Evolutionary conservation across 2,888 invertebrate species (phyloP).

Genomic region (Andrena haemorrhoa): DNA sequence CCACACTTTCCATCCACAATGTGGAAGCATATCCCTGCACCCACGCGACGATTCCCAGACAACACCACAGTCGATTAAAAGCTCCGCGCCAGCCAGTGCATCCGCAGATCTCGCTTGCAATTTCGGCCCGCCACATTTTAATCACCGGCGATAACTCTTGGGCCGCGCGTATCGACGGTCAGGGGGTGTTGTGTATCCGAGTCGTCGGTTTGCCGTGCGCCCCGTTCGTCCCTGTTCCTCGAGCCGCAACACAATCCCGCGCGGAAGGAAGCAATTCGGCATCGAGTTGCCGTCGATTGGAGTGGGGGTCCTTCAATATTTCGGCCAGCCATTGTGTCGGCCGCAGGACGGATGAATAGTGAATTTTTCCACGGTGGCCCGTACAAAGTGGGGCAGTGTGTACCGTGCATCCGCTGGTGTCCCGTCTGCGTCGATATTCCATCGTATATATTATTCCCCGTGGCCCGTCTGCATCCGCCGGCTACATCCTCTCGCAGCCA

Average conservation of each 20-base stretch:
- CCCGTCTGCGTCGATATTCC: constrained; percentile 60
- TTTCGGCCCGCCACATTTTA: constrained; percentile 66
- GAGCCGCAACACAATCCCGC: constrained; percentile 52
- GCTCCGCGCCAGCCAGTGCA: background rate
- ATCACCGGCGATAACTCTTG: constrained; percentile 69
- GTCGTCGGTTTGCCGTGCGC: constrained; percentile 3
- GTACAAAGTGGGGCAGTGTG: constrained; percentile 74
- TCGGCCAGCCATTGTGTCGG: constrained; percentile 50
- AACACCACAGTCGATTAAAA: constrained; percentile 56
- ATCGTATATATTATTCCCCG: constrained; percentile 57
- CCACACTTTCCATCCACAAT: background rate
- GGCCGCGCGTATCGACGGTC: constrained; percentile 25
- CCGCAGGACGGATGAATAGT: constrained; percentile 58
- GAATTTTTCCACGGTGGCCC: constrained; percentile 62
- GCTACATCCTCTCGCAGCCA: constrained; percentile 21
- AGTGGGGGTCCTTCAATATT: constrained; percentile 56
- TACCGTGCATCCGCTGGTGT: constrained; percentile 24
- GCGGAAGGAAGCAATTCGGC: constrained; percentile 62
- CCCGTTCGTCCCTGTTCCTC: constrained; percentile 7
- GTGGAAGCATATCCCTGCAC: background rate
- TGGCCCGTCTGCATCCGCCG: constrained; percentile 23
- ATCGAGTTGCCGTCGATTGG: constrained; percentile 43
- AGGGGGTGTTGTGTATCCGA: constrained; percentile 3
- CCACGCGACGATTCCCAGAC: constrained; percentile 25
- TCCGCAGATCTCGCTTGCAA: constrained; percentile 57